phyloP scores from a whole-genome alignment of 2,888 invertebrate species.

The Plebejus anna region DNA sequence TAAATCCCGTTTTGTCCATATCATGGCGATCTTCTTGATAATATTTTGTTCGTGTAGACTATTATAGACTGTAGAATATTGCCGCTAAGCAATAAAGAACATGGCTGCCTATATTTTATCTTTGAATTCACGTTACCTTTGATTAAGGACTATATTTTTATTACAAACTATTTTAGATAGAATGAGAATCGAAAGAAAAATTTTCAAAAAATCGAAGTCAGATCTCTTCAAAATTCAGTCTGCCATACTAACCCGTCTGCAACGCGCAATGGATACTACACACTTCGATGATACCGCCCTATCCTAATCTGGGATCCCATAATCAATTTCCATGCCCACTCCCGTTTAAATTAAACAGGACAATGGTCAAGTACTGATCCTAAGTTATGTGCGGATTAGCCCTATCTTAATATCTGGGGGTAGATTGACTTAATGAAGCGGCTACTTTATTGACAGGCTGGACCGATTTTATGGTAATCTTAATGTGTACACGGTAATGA shows the following conservation, averaged over 20 bases:
- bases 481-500: neutral
- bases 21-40: too few relatives aligned
- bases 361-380: constrained; percentile 76
- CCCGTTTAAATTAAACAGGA: constrained; percentile 77
- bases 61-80: too few relatives aligned
- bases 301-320: constrained; percentile 48
- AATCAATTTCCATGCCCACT: constrained; percentile 61
- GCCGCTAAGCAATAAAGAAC: too few relatives aligned
- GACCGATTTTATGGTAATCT: constrained; percentile 5
- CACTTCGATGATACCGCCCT: neutral
- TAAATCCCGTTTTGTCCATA: too few relatives aligned
- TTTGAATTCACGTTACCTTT: too few relatives aligned
- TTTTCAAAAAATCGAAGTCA: too few relatives aligned
- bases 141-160: too few relatives aligned
- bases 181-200: too few relatives aligned
- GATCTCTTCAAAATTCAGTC: too few relatives aligned
- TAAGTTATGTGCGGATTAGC: constrained; percentile 78
- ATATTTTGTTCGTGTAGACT: too few relatives aligned
- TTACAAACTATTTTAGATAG: too few relatives aligned
- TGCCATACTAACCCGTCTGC: neutral
- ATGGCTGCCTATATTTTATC: too few relatives aligned
- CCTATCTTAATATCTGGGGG: constrained; percentile 73
- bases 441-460: constrained; percentile 33
- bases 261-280: constrained; percentile 36
- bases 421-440: constrained; percentile 45